phyloP scores from a whole-genome alignment of 2,113 vertebrate species.

The Brienomyrus longianalis region DNA sequence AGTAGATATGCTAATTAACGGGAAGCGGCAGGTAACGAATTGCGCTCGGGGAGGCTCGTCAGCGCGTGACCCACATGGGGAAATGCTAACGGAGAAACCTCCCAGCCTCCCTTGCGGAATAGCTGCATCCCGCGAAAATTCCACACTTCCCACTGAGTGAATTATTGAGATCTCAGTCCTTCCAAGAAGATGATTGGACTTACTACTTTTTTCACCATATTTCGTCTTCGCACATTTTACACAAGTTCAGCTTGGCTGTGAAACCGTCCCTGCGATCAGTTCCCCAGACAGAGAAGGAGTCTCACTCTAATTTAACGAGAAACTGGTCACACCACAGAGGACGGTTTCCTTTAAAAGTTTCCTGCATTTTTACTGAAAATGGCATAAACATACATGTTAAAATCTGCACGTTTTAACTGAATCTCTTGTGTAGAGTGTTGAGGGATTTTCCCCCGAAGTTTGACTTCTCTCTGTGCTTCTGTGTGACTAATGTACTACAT shows the following conservation, averaged over 20 bases:
- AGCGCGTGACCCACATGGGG: constrained; percentile 17
- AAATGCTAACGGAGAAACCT: neutral
- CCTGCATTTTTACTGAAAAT: neutral
- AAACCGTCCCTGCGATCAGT: neutral
- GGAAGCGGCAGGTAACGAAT: constrained; percentile 32
- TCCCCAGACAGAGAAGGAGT: neutral
- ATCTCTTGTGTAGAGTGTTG: neutral
- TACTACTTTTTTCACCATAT: neutral
- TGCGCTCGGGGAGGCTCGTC: constrained; percentile 30
- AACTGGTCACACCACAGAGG: neutral
- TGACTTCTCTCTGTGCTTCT: neutral
- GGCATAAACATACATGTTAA: neutral
- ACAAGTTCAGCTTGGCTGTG: neutral
- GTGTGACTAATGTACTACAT: neutral
- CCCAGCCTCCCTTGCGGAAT: neutral
- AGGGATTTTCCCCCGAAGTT: neutral
- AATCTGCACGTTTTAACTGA: neutral
- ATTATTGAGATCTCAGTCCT: constrained; percentile 15
- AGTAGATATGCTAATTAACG: constrained; percentile 36
- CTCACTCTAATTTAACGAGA: neutral
- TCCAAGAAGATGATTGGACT: neutral
- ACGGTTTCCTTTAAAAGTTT: neutral
- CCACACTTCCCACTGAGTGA: neutral
- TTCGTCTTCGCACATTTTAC: neutral
- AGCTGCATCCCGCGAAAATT: constrained; percentile 4